Evolutionary conservation across 2,113 vertebrate genomes (phyloP).

Genomic region (Chionomys nivalis): DNA sequence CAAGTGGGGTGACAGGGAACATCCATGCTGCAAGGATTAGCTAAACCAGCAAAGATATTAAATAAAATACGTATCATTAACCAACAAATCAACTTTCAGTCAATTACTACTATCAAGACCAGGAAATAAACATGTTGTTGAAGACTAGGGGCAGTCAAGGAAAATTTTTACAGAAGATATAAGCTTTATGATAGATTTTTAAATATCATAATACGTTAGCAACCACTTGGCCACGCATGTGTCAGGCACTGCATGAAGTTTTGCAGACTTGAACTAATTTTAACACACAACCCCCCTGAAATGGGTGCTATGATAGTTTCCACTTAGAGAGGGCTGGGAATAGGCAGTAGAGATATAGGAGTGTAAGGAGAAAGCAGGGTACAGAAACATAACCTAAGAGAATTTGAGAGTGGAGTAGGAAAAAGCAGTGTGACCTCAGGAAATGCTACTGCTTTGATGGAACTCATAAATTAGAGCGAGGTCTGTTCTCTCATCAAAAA

Average conservation of each 20-base stretch:
- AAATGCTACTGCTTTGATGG: background rate
- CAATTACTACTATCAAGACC: slow-evolving; percentile 6
- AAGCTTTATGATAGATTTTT: background rate
- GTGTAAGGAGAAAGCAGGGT: background rate
- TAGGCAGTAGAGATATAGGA: background rate
- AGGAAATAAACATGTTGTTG: background rate
- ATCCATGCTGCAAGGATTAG: slow-evolving; percentile 1
- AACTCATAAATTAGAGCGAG: background rate
- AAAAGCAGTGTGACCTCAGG: background rate
- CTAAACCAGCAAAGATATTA: background rate
- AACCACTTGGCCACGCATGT: background rate
- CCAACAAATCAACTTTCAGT: slow-evolving; percentile 6
- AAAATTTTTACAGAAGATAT: background rate
- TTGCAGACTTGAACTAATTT: background rate
- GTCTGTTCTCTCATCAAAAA: background rate
- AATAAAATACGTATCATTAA: background rate
- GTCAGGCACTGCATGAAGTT: background rate
- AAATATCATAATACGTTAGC: background rate
- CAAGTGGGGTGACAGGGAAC: background rate
- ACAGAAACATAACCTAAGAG: background rate
- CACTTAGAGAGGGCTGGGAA: background rate
- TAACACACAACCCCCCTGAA: background rate
- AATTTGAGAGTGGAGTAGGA: background rate
- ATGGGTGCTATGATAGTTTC: background rate
- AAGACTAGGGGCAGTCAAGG: background rate